phyloP scores from a whole-genome alignment of 35 echinoderm and acorn worm genomes.

The Acanthaster planci region DNA sequence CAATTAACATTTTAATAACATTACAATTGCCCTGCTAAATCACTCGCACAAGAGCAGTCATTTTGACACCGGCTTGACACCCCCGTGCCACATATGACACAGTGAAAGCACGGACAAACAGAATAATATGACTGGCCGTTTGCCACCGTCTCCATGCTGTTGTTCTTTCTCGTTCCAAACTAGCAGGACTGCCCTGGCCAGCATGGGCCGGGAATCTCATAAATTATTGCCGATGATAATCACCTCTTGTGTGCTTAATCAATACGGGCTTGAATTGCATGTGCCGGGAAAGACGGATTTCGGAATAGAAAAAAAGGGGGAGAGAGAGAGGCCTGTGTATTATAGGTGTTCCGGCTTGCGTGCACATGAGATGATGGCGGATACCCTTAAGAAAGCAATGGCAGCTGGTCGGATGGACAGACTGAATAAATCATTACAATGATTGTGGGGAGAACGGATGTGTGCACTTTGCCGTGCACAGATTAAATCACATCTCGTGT shows the following conservation, averaged over 20 bases:
- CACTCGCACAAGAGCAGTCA: conserved; percentile 5
- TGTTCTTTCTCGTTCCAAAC: not conserved
- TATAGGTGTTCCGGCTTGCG: too few species aligned
- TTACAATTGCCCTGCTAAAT: conserved; percentile 16
- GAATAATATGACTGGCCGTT: not conserved
- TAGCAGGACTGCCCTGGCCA: not conserved
- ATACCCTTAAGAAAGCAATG: too few species aligned
- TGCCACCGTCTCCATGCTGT: not conserved
- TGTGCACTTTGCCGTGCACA: conserved; percentile 11
- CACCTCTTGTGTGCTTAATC: conserved; percentile 19
- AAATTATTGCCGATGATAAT: conserved; percentile 27
- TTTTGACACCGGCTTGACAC: not conserved
- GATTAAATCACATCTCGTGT: conserved; percentile 21
- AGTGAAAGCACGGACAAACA: not conserved
- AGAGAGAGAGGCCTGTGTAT: too few species aligned
- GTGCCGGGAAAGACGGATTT: not conserved
- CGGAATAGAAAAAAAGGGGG: too few species aligned
- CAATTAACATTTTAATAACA: conserved; percentile 27
- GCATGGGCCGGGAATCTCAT: not conserved
- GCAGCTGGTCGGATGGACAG: conserved; percentile 17
- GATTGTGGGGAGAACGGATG: conserved; percentile 8
- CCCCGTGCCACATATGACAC: conserved; percentile 2
- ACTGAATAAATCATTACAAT: conserved; percentile 27
- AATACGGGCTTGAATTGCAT: conserved; percentile 6
- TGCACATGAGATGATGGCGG: too few species aligned